Conservation (phyloP, 2,113 vertebrate genomes). For the Monarcha castaneiventris region DNA sequence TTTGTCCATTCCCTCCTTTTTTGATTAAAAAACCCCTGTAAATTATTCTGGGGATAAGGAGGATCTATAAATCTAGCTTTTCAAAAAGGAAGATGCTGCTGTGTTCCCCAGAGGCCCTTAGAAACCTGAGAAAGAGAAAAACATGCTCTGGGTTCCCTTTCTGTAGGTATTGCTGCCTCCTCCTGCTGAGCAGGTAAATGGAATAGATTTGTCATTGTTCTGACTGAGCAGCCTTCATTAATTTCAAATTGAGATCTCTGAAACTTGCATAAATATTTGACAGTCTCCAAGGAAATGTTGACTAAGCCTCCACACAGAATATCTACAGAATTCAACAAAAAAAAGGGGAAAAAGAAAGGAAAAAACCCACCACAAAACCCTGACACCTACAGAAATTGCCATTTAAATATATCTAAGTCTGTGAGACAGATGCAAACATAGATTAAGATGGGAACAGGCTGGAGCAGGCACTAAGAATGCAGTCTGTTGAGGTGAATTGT, state of each 20-base stretch:
- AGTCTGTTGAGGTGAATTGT: neutral
- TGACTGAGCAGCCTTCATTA: constrained; percentile 63
- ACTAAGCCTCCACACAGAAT: constrained; percentile 42
- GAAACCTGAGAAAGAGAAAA: neutral
- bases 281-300: constrained; percentile 61
- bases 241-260: constrained; percentile 65
- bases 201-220: constrained; percentile 60
- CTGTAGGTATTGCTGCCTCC: constrained; percentile 12
- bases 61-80: neutral
- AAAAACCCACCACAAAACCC: neutral
- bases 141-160: neutral
- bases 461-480: neutral
- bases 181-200: constrained; percentile 57
- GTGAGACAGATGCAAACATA: neutral
- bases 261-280: constrained; percentile 68
- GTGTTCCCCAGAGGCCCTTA: neutral
- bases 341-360: neutral
- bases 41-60: neutral
- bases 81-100: neutral
- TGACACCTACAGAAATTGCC: constrained; percentile 17
- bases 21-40: neutral
- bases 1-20: neutral
- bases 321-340: constrained; percentile 11
- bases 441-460: neutral
- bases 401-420: constrained; percentile 20